Evolutionary conservation across 1,140 invertebrate genomes (phyloP), one percentile per base, ranked within the genome.

Genomic region (Heliconius hermathena): DNA sequence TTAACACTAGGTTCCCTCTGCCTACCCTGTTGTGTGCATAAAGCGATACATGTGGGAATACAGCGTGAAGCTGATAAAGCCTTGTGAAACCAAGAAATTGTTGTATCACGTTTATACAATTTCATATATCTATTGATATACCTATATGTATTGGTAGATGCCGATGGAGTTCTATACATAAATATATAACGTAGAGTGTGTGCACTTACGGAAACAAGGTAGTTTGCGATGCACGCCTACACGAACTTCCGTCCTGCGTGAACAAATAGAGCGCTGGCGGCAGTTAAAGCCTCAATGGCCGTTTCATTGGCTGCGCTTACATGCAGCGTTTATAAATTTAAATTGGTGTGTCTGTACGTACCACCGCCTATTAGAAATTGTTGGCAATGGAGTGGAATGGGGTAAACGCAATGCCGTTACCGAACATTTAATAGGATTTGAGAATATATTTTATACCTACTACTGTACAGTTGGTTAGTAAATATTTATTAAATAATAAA

Each of bases 171-270:
- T 60, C 20, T 22, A 22, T 26, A 22, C 41, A 46, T 57, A 71
- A 29, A 74, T 73, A 72, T 78, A 46, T 46, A 4, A 73, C 52
- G 76, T 78, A 60, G 76, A 78, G 74, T 76, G 73, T 73, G 70
- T 71, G 70, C 36, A 49, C 70, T 77, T 79, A 80, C 81, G 87
- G 85, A 89, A 87, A 85, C 84, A 46, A 83, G 83, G 76, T 81
- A 86, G 88, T 88, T 85, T 85, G 83, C 85, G 83, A 85, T 84
- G 79, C 87, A 85, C 87, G 82, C 86, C 86, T 84, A 85, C 86
- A 86, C 84, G 83, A 77, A 87, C 88, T 87, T 90, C 88, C 89
- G 85, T 83, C 82, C 88, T 86, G 87, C 75, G 79, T 74, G 74
- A 88, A 88, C 89, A 88, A 90, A 89, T 88, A 88, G 83, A 87